Conservation (phyloP, 2,113 vertebrate genomes). For the Pangasianodon gigas region DNA sequence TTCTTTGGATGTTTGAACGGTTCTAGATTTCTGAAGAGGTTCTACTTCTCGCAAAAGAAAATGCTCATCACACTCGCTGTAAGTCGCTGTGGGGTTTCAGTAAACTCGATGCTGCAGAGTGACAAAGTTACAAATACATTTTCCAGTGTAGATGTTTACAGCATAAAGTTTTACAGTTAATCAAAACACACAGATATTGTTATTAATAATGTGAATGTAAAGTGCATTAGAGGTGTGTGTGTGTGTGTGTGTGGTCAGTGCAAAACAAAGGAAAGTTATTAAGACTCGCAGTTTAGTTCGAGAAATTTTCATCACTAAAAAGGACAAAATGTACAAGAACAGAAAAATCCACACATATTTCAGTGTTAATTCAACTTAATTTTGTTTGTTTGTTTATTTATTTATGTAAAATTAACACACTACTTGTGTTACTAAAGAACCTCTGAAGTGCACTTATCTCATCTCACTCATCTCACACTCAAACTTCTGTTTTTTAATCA, state of each 20-base stretch:
- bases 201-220: background rate
- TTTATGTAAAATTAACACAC: background rate
- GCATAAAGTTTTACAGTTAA: background rate
- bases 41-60: background rate
- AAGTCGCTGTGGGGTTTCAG: background rate
- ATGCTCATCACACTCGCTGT: background rate
- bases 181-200: background rate
- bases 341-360: background rate
- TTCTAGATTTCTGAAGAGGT: background rate
- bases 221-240: background rate
- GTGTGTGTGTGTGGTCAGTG: background rate
- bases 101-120: background rate
- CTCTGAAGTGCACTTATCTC: background rate
- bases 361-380: background rate
- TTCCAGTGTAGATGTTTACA: background rate
- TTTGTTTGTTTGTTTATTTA: background rate
- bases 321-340: background rate
- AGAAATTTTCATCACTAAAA: background rate
- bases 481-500: background rate
- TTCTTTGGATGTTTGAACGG: background rate
- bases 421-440: background rate
- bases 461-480: background rate
- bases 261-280: slow-evolving; percentile 15
- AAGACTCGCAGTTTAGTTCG: background rate
- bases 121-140: background rate